These are phyloP conservation scores for Nomada ferruginata DNA, from an alignment of 2,888 invertebrate species.

Conservation along the genomic window DNA sequence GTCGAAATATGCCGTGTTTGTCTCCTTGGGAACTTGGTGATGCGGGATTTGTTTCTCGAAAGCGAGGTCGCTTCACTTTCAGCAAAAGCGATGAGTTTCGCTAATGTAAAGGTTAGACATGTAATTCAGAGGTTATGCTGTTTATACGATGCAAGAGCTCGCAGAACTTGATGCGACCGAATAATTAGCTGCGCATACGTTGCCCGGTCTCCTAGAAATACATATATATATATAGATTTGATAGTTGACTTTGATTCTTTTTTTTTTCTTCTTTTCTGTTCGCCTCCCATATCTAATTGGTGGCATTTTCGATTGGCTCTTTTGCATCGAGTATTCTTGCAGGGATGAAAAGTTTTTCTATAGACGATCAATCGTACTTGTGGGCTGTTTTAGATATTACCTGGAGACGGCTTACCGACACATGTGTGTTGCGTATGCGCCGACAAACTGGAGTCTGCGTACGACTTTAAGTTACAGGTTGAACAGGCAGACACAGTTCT, in stretches of 20 bases:
- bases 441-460: slow-evolving; percentile 80
- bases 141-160: too few species aligned
- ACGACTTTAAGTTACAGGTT: slow-evolving; percentile 82
- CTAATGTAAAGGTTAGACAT: slow-evolving; percentile 82
- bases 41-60: slow-evolving; percentile 79
- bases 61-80: slow-evolving; percentile 76
- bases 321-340: too few species aligned
- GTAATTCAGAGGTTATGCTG: slow-evolving; percentile 59
- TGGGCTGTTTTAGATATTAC: slow-evolving; percentile 63
- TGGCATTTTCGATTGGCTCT: too few species aligned
- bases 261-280: too few species aligned
- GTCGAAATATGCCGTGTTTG: slow-evolving; percentile 81
- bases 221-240: too few species aligned
- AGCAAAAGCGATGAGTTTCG: slow-evolving; percentile 81
- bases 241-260: too few species aligned
- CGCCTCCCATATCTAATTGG: too few species aligned
- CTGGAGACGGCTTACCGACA: slow-evolving; percentile 80
- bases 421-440: slow-evolving; percentile 80
- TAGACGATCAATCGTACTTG: not conserved
- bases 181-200: too few species aligned
- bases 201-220: too few species aligned
- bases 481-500: slow-evolving; percentile 81
- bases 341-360: not conserved
- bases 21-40: slow-evolving; percentile 75
- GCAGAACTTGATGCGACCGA: too few species aligned